Evolutionary conservation across 2,888 invertebrate genomes (phyloP).

Genomic region (Erebia aethiops): DNA sequence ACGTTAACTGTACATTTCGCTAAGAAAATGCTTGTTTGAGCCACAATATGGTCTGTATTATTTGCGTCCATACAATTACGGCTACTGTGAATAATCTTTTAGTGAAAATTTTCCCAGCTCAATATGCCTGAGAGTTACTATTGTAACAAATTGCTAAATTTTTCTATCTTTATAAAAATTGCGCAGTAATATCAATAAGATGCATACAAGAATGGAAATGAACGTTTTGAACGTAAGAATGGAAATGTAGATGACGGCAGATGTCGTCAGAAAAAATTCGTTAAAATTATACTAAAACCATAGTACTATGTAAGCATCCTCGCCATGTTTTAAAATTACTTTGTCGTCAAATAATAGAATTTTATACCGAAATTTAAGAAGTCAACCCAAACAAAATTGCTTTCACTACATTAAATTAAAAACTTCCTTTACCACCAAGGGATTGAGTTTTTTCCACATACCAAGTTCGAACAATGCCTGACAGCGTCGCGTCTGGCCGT

Average conservation of each 20-base stretch:
- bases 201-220: too few relatives aligned
- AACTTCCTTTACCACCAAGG: conserved; percentile 16
- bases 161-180: too few relatives aligned
- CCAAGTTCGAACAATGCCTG: conserved; percentile 18
- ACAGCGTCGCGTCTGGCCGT: conserved; percentile 27
- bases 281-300: too few relatives aligned
- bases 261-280: too few relatives aligned
- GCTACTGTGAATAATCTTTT: background rate
- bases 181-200: too few relatives aligned
- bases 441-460: conserved; percentile 5
- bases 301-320: too few relatives aligned
- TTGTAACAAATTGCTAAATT: background rate
- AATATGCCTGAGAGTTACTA: background rate
- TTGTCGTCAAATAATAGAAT: background rate
- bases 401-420: conserved; percentile 21
- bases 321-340: too few relatives aligned
- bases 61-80: conserved; percentile 3
- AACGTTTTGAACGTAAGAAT: too few relatives aligned
- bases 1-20: conserved; percentile 26
- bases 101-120: background rate
- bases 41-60: background rate
- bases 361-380: background rate
- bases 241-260: too few relatives aligned
- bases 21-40: conserved; percentile 23
- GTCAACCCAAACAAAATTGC: conserved; percentile 2